Evolutionary conservation across 2,888 invertebrate genomes (phyloP).

Genomic region (Phrixothrix hirtus): DNA sequence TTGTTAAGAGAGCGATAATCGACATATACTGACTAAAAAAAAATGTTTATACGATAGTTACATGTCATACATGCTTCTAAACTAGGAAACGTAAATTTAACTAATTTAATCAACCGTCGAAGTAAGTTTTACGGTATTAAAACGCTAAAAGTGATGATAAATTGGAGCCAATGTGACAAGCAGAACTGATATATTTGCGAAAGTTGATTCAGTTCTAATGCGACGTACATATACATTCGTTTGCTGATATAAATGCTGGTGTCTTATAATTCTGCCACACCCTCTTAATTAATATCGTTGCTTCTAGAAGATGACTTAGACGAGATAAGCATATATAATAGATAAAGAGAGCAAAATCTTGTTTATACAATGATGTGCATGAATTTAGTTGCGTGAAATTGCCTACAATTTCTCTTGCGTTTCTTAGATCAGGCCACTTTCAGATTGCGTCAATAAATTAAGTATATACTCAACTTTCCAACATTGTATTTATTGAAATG

Average conservation of each 20-base stretch:
- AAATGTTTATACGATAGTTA: too few relatives aligned
- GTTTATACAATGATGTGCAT: constrained; percentile 21
- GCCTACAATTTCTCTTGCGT: constrained; percentile 38
- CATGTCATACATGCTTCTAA: background rate
- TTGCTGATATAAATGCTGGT: constrained; percentile 36
- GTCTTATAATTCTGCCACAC: constrained; percentile 48
- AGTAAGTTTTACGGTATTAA: constrained; percentile 46
- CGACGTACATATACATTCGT: constrained; percentile 39
- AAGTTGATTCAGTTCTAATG: constrained; percentile 47
- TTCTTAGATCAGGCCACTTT: constrained; percentile 43
- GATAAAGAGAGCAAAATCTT: constrained; percentile 27
- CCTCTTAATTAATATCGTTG: constrained; percentile 48
- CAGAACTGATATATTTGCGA: constrained; percentile 51
- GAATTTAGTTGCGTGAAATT: constrained; percentile 25
- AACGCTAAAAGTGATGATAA: constrained; percentile 42
- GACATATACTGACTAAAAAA: too few relatives aligned
- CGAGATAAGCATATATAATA: constrained; percentile 30
- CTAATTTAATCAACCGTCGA: constrained; percentile 32
- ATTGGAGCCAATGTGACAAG: constrained; percentile 43
- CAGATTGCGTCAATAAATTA: constrained; percentile 38
- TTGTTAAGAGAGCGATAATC: too few relatives aligned
- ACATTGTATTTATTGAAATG: constrained; percentile 5
- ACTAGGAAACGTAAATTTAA: constrained; percentile 18
- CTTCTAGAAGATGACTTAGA: constrained; percentile 39
- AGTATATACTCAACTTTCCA: constrained; percentile 29